Evolutionary conservation across 2,888 invertebrate genomes (phyloP), one percentile per base, ranked within the genome.

Genomic region (Glomeris marginata): DNA sequence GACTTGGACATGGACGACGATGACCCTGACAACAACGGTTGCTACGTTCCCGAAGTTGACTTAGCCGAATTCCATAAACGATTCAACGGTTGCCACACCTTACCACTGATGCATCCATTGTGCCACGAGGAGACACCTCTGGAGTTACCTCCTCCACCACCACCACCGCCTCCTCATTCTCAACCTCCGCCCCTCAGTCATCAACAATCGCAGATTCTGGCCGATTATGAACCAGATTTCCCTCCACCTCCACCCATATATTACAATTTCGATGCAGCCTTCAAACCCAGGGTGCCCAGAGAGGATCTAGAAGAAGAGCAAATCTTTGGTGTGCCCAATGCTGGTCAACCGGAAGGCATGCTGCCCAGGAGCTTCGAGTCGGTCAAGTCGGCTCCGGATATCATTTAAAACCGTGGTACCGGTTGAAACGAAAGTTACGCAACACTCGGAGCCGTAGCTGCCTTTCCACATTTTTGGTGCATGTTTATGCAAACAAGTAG

Each of bases 311-410:
- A 53, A 34, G 35, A 47, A 34, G 47, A 47, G 15, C 50, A 45
- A 16, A 50, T 53, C 34, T 53, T 53, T 45, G 43, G 46, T 18
- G 47, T 50, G 16, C 50, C 53, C 8, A n/a, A 41, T 2, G 35
- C 41, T 5, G 28, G 28, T 5, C 53, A 43, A 54, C 56, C 37
- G 44, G 18, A 36, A 18, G 35, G 38, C 13, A 35, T 49, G 37
- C 21, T 42, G 41, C 53, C 45, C 3, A 33, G 53, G 10, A 53
- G 53, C 33, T 53, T 53, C 37, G 81, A 86, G 64, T 85, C 86
- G 50, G 84, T 85, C 52, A 84, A 86, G 62, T 86, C 87, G 50
- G 87, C 87, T 1, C 87, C 87, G 45, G 88, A 88, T 67, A 87
- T 88, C 61, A 85, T 88, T 64, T 86, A 47, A n/a, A 41, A 51